phyloP scores from a whole-genome alignment of 2,888 invertebrate genomes.

The Gymnoscelis rufifasciata region DNA sequence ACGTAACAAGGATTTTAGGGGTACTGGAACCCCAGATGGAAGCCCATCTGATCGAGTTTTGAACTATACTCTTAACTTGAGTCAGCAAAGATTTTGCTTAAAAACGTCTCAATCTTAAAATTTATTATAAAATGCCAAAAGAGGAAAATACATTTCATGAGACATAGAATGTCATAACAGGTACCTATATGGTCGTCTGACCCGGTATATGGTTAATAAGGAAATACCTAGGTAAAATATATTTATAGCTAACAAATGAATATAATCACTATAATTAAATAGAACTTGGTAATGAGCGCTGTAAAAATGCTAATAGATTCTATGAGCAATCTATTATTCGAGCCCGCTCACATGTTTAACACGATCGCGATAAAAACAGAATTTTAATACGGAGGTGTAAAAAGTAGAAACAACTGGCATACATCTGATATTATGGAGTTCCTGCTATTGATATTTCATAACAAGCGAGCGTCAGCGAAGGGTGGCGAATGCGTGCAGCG shows the following conservation, averaged over 20 bases:
- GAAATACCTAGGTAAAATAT: neutral
- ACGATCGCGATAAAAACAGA: slow-evolving; percentile 17
- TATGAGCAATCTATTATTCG: slow-evolving; percentile 14
- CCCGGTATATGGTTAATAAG: no score
- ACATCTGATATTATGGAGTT: slow-evolving; percentile 32
- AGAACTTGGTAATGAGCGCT: slow-evolving; percentile 6
- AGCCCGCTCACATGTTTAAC: slow-evolving; percentile 15
- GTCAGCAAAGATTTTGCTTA: neutral
- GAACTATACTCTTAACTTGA: neutral
- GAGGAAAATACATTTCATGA: no score
- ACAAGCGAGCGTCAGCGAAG: slow-evolving; percentile 52
- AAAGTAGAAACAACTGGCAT: slow-evolving; percentile 17
- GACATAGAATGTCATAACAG: no score
- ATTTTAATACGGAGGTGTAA: slow-evolving; percentile 21
- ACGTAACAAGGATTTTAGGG: slow-evolving; percentile 35
- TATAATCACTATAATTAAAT: neutral
- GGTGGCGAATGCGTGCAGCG: slow-evolving; percentile 46
- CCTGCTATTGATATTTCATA: slow-evolving; percentile 61
- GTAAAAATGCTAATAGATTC: slow-evolving; percentile 14
- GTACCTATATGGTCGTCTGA: no score
- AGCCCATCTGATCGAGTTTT: no score
- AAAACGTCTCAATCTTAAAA: no score
- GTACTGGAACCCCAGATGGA: no score
- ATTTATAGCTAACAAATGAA: neutral
- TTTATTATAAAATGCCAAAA: no score